phyloP scores from a whole-genome alignment of 1,140 invertebrate species.

The Caenorhabditis inopinata region DNA sequence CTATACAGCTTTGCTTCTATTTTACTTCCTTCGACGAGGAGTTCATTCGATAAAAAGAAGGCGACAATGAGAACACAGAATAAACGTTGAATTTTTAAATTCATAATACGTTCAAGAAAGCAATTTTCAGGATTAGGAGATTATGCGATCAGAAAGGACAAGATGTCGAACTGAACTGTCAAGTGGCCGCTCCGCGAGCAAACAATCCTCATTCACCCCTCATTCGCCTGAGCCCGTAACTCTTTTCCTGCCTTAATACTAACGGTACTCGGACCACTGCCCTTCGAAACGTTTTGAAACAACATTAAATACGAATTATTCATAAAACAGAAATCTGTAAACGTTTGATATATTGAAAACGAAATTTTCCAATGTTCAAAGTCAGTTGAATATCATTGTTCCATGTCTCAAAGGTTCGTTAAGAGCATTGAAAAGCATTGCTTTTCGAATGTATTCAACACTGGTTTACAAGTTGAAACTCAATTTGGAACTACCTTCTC shows the following conservation, averaged over 20 bases:
- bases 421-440: too few relatives aligned
- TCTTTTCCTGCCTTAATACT: neutral
- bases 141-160: conserved; percentile 3
- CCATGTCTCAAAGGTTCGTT: too few relatives aligned
- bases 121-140: neutral
- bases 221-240: neutral
- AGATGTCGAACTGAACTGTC: conserved; percentile 24
- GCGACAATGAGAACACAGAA: neutral
- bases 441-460: too few relatives aligned
- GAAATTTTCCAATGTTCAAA: too few relatives aligned
- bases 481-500: neutral
- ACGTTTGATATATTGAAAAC: too few relatives aligned
- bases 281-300: too few relatives aligned
- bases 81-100: neutral
- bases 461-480: too few relatives aligned
- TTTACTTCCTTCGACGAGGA: conserved; percentile 25
- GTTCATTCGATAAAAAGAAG: neutral
- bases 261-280: too few relatives aligned
- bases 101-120: neutral
- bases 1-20: conserved; percentile 20
- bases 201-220: conserved; percentile 16
- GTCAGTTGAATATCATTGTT: too few relatives aligned
- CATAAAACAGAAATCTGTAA: too few relatives aligned
- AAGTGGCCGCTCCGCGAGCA: conserved; percentile 14
- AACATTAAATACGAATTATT: too few relatives aligned